These are phyloP conservation scores for Forbesichthys agassizii DNA, from an alignment of 2,113 vertebrate species.

Conservation along the genomic window DNA sequence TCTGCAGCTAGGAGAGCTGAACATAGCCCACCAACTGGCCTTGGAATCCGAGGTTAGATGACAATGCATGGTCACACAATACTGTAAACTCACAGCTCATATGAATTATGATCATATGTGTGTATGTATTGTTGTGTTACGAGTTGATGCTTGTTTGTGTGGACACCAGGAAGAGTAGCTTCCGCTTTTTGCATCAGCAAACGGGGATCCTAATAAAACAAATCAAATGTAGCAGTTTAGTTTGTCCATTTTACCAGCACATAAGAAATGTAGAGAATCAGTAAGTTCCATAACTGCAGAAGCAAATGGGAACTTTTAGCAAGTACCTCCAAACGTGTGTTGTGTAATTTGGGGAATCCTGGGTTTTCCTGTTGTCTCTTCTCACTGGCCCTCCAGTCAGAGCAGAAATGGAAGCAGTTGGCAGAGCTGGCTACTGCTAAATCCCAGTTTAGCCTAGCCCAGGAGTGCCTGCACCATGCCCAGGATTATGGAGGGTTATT, in stretches of 20 bases:
- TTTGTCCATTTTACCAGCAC: not conserved
- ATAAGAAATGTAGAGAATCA: not conserved
- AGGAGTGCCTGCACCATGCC: conserved; percentile 94
- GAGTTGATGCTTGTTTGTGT: too few species aligned
- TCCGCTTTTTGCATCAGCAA: too few species aligned
- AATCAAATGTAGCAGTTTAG: too few species aligned
- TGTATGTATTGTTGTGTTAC: too few species aligned
- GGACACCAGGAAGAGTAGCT: too few species aligned
- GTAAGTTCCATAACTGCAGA: not conserved
- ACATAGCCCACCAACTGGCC: conserved; percentile 88
- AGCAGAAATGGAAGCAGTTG: conserved; percentile 97
- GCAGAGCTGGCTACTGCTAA: conserved; percentile 91
- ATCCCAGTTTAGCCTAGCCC: conserved; percentile 91
- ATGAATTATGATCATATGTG: not conserved
- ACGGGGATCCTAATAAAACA: too few species aligned
- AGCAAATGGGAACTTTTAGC: not conserved
- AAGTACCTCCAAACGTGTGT: not conserved
- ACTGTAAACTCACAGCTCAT: not conserved
- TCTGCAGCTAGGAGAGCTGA: conserved; percentile 90
- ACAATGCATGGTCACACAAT: not conserved
- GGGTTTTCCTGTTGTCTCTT: conserved; percentile 21
- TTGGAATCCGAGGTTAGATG: conserved; percentile 88
- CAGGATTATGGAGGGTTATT: conserved; percentile 94
- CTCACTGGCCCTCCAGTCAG: conserved; percentile 78
- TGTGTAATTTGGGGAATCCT: conserved; percentile 7